Conservation (phyloP, 1,140 invertebrate species). For the Goniozus legneri region DNA sequence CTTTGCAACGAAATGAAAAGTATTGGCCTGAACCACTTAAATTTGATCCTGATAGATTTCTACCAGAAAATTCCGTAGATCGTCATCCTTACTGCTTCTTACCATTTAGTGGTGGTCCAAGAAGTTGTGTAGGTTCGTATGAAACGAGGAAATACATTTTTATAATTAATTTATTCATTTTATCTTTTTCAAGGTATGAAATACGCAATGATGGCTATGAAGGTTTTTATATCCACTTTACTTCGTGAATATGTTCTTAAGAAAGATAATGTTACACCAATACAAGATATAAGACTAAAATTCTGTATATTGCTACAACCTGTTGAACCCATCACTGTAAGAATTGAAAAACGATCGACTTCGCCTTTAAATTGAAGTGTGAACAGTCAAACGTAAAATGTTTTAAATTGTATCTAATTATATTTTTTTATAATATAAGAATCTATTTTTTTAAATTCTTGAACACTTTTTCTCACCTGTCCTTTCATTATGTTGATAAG, state of each 20-base stretch:
- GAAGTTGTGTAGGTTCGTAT: slow-evolving; percentile 59
- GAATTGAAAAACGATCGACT: background rate
- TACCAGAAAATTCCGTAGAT: slow-evolving; percentile 53
- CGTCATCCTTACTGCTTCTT: slow-evolving; percentile 53
- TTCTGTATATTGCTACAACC: slow-evolving; percentile 7
- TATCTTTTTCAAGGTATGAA: slow-evolving; percentile 49
- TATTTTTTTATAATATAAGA: too few species aligned
- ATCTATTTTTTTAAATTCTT: too few species aligned
- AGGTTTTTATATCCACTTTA: slow-evolving; percentile 55
- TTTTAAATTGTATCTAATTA: too few species aligned
- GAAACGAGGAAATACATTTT: slow-evolving; percentile 34
- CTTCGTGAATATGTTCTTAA: slow-evolving; percentile 57
- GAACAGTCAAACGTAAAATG: background rate
- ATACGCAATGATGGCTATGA: slow-evolving; percentile 63
- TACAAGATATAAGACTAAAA: slow-evolving; percentile 35
- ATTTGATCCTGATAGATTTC: slow-evolving; percentile 66
- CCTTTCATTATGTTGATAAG: too few species aligned
- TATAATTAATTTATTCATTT: background rate
- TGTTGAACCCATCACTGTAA: background rate
- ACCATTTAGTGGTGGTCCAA: slow-evolving; percentile 61
- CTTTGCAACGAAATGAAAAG: slow-evolving; percentile 56
- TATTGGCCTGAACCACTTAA: slow-evolving; percentile 60
- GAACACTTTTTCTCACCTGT: too few species aligned
- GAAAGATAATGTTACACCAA: slow-evolving; percentile 25
- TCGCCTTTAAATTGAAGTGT: background rate